Evolutionary conservation across 1,140 invertebrate species (phyloP), one percentile per base, ranked within the genome.

Genomic region (Drosophila dunni): DNA sequence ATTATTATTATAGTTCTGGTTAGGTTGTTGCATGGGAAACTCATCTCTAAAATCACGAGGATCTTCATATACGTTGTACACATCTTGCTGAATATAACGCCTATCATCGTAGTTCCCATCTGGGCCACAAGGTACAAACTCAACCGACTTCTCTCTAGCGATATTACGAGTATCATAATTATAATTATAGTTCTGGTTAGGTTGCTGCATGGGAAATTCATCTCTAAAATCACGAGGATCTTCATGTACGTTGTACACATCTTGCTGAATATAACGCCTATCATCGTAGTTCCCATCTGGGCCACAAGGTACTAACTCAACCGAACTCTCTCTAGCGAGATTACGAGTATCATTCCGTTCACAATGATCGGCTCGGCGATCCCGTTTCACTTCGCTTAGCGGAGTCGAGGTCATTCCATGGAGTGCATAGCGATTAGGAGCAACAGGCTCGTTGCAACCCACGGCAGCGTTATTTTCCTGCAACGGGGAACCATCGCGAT

Each of bases 371-470:
- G 2, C 29, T 11, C 20, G 11, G 3, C 0, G 7, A 15, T 33
- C 6, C 6, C 40, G 40, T 5, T 42, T n/a, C 1, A 13, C 6
- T 7, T 42, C n/a, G 29, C 40, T 10, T 48, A 60, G 1, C 9
- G 67, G 67, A 7, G 67, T 64, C 1, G 67, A 70, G 3, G 38
- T 38, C n/a, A 24, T 40, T 15, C 40, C 9, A n/a, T 8, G 45
- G 1, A 6, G 3, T 0, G 3, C 1, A 9, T 33, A 44, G 10
- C n/a, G 15, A 15, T 38, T 15, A 15, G 38, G 10, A 42, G 38
- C 10, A 42, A 9, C 11, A 0, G 40, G 40, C n/a, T 6, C 40
- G 6, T 11, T 13, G 11, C 13, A 13, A n/a, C 40, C 11, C 11
- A 11, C 1, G 2, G 11, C 3, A 5, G 2, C 36, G 0, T 38